Base-by-base conservation (phyloP, 2,797 vertebrate species). In the Remorina albescens region DNA sequence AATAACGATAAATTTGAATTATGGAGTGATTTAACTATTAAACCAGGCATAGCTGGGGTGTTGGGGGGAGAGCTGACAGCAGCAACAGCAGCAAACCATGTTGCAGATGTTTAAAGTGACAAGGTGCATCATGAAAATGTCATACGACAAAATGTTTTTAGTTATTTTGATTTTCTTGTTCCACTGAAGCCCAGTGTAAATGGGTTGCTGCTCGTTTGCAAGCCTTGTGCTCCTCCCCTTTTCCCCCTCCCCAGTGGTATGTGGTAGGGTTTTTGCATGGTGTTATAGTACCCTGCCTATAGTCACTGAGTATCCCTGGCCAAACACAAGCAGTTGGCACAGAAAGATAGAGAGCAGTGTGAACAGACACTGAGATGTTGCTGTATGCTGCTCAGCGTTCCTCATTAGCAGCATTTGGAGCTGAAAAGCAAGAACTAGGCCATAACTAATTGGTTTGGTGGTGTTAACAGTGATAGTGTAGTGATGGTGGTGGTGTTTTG, bases 201-300 rank as follows among this genome's bases (percentile, higher is more conserved):
- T 66, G 23, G 69, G 59, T 65, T 71, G 66, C 78, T 72, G 78
- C 72, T 74, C 36, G 44, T 61, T 28, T n/a, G 51, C 56, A 6
- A 50, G 47, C 73, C 30, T 75, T 36, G 19, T 21, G 49, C 55
- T 28, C 41, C 57, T 42, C 46, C 56, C 32, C 67, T 65, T 80
- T 8, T 8, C 32, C 8, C 32, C 71, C 11, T 47, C 53, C 85
- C 78, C 85, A 64, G 32, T 78, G 81, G 63, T 76, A 73, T 68
- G 86, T 67, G 80, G 82, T 85, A 78, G 89, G 86, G 84, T 85
- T 89, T 80, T 87, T 90, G 94, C 93, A 93, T 94, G 92, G 92
- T 89, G 90, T 93, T 92, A 18, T 90, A 79, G 86, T 81, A 82
- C 84, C 85, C 81, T 85, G 78, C 88, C 72, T 76, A 63, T 68